phyloP scores from a whole-genome alignment of 1,140 invertebrate species.

The Drosophila rufa region DNA sequence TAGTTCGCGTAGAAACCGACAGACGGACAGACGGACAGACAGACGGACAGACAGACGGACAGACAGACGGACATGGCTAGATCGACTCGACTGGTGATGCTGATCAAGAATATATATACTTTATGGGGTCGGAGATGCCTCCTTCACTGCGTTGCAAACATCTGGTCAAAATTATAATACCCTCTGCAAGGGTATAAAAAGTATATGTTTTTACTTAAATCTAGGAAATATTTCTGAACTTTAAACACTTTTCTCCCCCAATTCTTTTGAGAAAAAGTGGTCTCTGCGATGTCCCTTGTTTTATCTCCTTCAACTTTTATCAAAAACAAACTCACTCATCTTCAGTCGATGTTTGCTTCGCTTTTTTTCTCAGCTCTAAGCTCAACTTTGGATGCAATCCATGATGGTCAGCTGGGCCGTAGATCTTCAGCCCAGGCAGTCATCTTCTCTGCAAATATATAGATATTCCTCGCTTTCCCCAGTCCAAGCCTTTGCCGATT shows the following conservation, averaged over 20 bases:
- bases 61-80: no score
- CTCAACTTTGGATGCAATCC: slow-evolving; percentile 22
- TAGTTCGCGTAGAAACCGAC: no score
- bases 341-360: slow-evolving; percentile 7
- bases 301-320: neutral
- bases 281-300: neutral
- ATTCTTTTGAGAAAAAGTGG: neutral
- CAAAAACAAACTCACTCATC: slow-evolving; percentile 4
- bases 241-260: neutral
- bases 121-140: no score
- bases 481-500: slow-evolving; percentile 4
- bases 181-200: no score
- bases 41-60: no score
- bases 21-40: no score
- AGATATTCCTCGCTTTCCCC: neutral
- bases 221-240: no score
- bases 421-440: slow-evolving; percentile 7
- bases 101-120: no score
- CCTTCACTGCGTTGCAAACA: no score
- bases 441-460: neutral
- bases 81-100: no score
- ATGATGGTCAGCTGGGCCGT: slow-evolving; percentile 39
- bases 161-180: no score
- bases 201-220: no score
- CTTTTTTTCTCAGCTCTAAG: neutral